Percentiles rank a stretch among this genome's conserved stretches.
These are phyloP conservation scores for Nyctibius bracteatus DNA, from an alignment of 2,113 vertebrate genomes.

Conservation along the genomic window DNA sequence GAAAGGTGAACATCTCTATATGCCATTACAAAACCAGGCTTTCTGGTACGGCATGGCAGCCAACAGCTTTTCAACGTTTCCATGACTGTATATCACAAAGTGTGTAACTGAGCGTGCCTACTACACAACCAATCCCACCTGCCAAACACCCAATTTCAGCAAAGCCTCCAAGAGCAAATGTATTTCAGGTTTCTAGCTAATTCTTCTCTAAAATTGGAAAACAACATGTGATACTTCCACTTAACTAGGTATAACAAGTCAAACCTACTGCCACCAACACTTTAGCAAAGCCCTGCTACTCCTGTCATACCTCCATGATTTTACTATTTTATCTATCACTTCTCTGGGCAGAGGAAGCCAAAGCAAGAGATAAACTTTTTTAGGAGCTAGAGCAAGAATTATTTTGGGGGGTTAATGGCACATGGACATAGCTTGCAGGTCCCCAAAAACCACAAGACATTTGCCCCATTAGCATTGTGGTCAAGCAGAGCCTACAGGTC, in stretches of 20 bases:
- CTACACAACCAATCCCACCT: accelerated
- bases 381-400: not conserved
- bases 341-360: not conserved
- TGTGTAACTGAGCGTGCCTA: accelerated
- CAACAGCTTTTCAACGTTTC: not conserved
- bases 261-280: not conserved
- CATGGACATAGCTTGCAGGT: not conserved
- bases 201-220: not conserved
- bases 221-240: not conserved
- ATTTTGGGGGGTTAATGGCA: not conserved
- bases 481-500: not conserved
- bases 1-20: not conserved
- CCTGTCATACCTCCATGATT: not conserved
- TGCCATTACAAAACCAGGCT: not conserved
- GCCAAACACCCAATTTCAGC: not conserved
- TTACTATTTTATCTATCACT: not conserved
- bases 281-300: not conserved
- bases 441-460: not conserved
- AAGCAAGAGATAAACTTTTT: not conserved
- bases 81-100: not conserved
- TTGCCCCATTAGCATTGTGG: not conserved
- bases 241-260: not conserved
- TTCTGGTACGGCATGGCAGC: not conserved
- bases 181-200: not conserved
- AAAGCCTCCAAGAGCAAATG: not conserved